These are phyloP conservation scores for Eonycteris spelaea DNA, from an alignment of 2,113 vertebrate genomes.

Conservation along the genomic window DNA sequence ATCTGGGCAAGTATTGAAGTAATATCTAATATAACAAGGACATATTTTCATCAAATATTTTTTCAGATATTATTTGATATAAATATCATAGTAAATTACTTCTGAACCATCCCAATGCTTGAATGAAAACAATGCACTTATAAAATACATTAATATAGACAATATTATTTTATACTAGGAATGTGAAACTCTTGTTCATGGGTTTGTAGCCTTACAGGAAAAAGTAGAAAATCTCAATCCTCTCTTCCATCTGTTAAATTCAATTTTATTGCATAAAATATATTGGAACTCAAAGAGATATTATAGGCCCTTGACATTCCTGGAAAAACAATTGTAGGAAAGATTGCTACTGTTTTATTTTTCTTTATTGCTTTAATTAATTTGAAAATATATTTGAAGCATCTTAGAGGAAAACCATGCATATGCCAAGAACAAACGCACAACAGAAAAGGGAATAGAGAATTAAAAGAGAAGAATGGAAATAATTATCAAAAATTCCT, in stretches of 20 bases:
- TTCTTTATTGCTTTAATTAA: conserved; percentile 16
- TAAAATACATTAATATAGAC: conserved; percentile 10
- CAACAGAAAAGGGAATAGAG: neutral
- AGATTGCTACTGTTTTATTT: neutral
- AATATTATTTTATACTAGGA: neutral
- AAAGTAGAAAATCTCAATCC: neutral
- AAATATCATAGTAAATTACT: conserved; percentile 30
- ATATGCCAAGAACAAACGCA: neutral
- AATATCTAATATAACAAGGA: neutral
- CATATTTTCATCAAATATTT: neutral
- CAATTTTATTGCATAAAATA: neutral
- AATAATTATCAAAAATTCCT: neutral
- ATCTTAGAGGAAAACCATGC: neutral
- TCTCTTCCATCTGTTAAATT: neutral
- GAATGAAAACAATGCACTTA: neutral
- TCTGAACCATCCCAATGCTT: conserved; percentile 10
- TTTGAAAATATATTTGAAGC: neutral
- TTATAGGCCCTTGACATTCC: neutral
- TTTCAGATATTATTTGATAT: conserved; percentile 26
- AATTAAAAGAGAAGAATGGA: neutral
- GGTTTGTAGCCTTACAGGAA: neutral
- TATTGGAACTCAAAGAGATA: neutral
- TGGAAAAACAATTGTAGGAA: neutral
- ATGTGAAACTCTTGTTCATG: neutral
- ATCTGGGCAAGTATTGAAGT: neutral